Conservation (phyloP, 2,113 vertebrate species). For the Telmatochromis brachygnathus region DNA sequence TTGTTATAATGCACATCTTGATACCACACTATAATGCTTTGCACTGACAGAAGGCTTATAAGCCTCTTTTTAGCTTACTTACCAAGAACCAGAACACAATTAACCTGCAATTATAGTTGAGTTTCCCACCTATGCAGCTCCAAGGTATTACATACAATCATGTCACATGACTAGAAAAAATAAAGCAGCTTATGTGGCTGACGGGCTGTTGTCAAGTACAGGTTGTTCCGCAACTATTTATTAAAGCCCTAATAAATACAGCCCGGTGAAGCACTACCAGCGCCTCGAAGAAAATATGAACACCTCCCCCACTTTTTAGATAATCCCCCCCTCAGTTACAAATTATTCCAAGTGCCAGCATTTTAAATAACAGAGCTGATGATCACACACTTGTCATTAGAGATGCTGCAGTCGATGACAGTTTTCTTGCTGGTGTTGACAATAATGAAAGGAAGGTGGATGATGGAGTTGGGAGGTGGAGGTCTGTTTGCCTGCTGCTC, state of each 20-base stretch:
- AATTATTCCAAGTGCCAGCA: background rate
- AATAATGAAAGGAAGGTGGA: constrained; percentile 96
- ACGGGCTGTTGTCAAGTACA: background rate
- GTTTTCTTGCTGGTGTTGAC: constrained; percentile 99
- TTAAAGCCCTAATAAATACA: background rate
- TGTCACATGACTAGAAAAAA: background rate
- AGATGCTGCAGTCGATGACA: constrained; percentile 99
- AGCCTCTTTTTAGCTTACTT: background rate
- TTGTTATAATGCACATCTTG: background rate
- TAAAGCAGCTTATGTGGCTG: background rate
- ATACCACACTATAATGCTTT: background rate
- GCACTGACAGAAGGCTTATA: background rate
- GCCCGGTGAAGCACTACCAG: background rate
- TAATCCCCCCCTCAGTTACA: background rate
- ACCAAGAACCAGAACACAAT: background rate
- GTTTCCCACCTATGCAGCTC: background rate
- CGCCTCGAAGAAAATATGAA: background rate
- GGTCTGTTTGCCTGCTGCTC: constrained; percentile 89
- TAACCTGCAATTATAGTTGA: background rate
- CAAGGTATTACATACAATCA: background rate
- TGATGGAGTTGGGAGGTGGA: constrained; percentile 92
- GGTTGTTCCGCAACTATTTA: background rate
- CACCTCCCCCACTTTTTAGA: background rate
- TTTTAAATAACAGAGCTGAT: background rate
- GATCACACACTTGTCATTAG: constrained; percentile 91